Base-by-base conservation (phyloP, 2,888 invertebrate species). In the Caenorhabditis panamensis region DNA sequence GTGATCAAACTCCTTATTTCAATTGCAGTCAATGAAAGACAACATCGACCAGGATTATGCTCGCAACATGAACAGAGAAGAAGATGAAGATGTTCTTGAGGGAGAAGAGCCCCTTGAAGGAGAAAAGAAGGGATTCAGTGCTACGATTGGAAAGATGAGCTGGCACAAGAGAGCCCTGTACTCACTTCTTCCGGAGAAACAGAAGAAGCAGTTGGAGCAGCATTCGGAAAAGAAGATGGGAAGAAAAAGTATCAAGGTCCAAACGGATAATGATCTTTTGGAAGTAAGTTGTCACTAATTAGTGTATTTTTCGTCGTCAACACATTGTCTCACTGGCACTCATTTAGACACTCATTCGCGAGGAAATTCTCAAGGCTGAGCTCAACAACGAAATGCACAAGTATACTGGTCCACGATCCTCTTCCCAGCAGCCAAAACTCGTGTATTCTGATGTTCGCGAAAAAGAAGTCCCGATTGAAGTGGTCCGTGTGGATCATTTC, bases 21-120 rank as follows among this genome's bases (percentile, higher is more conserved):
- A n/a, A 41, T 44, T 85, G 20, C 68, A 88, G 89, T 87, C 86
- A 36, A 87, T 90, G 85, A 86, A 89, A 79, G 84, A 75, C 37
- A 88, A 86, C 67, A 90, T 90, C 64, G 90, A 90, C 79, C 83
- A 88, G 47, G 90, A 90, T 63, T 90, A 90, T 63, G 83, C 86
- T 59, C 81, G 80, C 20, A 89, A 90, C 16, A 54, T 90, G 11
- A 83, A 84, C 9, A 87, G 89, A 61, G 86, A 81, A 13, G 86
- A 83, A 61, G 77, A 84, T 9, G 77, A 76, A 63, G 82, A 82
- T 11, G 44, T 77, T 24, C 76, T 72, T 8, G 79, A 72, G 16
- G 66, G 64, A 36, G 77, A 78, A 44, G 68, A 79, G 36, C 56
- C 63, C 44, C 73, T 63, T 11, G 77, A 82, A 44, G 49, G 62